Evolutionary conservation across 2,113 vertebrate genomes (phyloP).

Genomic region (Bombycilla garrulus): DNA sequence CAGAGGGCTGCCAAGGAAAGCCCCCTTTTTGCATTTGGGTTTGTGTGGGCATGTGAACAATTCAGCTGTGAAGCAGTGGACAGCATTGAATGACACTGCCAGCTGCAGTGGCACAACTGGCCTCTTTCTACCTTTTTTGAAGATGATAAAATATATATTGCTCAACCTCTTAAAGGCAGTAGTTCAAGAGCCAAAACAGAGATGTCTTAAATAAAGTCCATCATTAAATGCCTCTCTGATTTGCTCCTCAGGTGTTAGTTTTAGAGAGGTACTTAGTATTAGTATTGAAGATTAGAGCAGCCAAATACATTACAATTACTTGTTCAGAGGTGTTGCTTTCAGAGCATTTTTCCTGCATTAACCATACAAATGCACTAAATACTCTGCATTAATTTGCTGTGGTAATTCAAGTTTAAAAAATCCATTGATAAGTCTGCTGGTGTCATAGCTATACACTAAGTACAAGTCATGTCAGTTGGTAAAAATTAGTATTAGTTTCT

Average conservation of each 20-base stretch:
- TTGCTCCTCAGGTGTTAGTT: background rate
- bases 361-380: background rate
- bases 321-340: rapidly evolving
- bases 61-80: background rate
- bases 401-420: background rate
- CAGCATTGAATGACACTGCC: rapidly evolving
- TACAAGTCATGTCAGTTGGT: background rate
- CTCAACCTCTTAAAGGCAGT: background rate
- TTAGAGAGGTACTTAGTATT: background rate
- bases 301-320: background rate
- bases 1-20: background rate
- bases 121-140: background rate
- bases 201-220: background rate
- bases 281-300: background rate
- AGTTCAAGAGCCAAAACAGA: background rate
- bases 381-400: background rate
- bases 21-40: background rate
- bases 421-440: background rate
- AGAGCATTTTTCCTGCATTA: background rate
- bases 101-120: background rate
- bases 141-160: background rate
- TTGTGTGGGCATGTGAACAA: background rate
- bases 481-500: background rate
- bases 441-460: background rate
- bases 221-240: background rate